Conservation (phyloP, 2,888 invertebrate species). For the Eurois occulta region DNA sequence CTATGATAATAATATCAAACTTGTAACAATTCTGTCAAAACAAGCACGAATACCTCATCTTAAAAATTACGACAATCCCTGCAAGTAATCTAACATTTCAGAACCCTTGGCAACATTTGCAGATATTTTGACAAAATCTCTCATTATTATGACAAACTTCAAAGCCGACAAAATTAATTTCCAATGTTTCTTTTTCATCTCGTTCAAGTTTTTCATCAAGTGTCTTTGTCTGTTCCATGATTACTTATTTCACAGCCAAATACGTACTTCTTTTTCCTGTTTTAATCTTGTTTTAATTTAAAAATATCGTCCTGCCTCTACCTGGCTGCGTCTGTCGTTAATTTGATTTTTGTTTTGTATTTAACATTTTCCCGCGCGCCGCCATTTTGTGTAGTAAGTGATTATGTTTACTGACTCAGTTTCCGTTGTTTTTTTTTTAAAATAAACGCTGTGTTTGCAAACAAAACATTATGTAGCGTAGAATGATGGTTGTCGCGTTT, state of each 20-base stretch:
- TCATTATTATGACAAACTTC: constrained; percentile 69
- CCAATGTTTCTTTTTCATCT: constrained; percentile 70
- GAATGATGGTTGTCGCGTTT: not conserved
- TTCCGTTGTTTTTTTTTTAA: constrained; percentile 6
- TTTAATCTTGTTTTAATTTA: constrained; percentile 68
- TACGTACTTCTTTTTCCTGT: constrained; percentile 57
- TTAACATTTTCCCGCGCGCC: constrained; percentile 22
- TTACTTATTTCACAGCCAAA: constrained; percentile 73
- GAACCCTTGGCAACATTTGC: constrained; percentile 25
- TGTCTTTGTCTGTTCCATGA: constrained; percentile 69
- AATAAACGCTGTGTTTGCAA: not conserved
- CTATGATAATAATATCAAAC: not conserved
- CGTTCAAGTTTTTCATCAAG: constrained; percentile 66
- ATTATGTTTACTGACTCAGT: constrained; percentile 17
- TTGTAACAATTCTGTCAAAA: not conserved
- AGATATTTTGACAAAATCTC: constrained; percentile 58
- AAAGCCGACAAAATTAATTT: constrained; percentile 68
- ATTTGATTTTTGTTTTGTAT: constrained; percentile 57
- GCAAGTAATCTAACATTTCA: constrained; percentile 42
- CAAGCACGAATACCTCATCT: not conserved
- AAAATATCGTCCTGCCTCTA: constrained; percentile 60
- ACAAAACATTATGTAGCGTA: not conserved
- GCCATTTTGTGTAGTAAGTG: constrained; percentile 35
- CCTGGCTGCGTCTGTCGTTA: constrained; percentile 48
- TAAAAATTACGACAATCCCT: constrained; percentile 2